Conservation (phyloP, 2,888 invertebrate species). For the Peribatodes rhomboidaria region DNA sequence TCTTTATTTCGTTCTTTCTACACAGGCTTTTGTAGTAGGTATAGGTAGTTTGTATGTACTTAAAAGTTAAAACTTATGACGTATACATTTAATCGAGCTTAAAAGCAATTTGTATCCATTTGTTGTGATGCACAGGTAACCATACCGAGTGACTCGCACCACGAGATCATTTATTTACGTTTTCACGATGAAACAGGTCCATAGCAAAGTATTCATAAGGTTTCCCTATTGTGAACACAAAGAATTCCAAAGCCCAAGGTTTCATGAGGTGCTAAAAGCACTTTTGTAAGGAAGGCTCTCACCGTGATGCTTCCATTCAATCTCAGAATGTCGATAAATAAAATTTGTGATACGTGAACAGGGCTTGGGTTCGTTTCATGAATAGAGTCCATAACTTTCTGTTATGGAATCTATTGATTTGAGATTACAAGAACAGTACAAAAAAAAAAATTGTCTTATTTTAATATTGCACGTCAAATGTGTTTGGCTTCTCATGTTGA, state of each 20-base stretch:
- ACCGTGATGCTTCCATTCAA: constrained; percentile 66
- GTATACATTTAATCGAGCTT: no score
- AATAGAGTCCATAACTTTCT: no score
- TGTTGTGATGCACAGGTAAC: no score
- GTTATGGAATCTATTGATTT: constrained; percentile 4
- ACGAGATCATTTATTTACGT: background rate
- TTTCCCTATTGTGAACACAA: constrained; percentile 64
- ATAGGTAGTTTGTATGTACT: no score
- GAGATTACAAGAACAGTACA: background rate
- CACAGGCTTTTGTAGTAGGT: no score
- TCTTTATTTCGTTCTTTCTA: no score
- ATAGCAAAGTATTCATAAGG: constrained; percentile 66
- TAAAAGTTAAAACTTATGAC: no score
- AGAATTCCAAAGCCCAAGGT: constrained; percentile 67
- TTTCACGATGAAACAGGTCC: constrained; percentile 23
- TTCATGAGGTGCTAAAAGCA: constrained; percentile 67
- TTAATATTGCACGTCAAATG: no score
- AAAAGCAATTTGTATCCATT: no score
- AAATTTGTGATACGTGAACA: constrained; percentile 65
- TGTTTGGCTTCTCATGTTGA: no score
- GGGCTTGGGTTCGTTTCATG: background rate
- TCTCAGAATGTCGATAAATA: constrained; percentile 63
- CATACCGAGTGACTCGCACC: no score
- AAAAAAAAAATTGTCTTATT: no score
- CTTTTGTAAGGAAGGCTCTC: constrained; percentile 66